Base-by-base conservation (phyloP, 2,888 invertebrate species). In the Pollenia griseotomentosa region DNA sequence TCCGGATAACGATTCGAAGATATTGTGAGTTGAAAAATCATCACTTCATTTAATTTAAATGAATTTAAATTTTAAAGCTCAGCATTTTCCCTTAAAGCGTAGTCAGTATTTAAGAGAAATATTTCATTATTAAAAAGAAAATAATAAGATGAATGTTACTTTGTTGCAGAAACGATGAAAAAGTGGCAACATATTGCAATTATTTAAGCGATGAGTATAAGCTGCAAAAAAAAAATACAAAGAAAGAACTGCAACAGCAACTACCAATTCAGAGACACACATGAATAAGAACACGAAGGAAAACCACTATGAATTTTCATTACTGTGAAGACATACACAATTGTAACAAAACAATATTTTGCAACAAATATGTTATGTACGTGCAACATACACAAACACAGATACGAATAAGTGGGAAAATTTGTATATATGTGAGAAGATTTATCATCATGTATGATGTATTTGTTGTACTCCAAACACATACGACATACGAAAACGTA, bases 171-270 rank as follows among this genome's bases (percentile, higher is more conserved):
- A 68, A 85, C 74, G 68, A 61, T 74, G 79, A 80, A 74, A 63
- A 74, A 80, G 74, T 59, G 68, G 79, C 79, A 85, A 85, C 84
- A 85, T 80, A 85, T 80, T 80, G 84, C 84, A 80, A 74, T 85
- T 85, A 85, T 73, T 85, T 74, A 78, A 73, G 70, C 71, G 73
- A 83, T 73, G 73, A 84, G 51, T 68, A 51, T 66, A 74, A 74
- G 51, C 33, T 63, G n/a, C 46, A n/a, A 66, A 11, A 46, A 61
- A 46, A 71, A 65, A 9, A 66, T 33, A 33, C 2, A 55, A 8
- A 73, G 16, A n/a, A 51, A 16, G 10, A 70, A 44, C 40, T 71
- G n/a, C 79, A 78, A 44, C 57, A 74, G 33, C 73, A 75, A 82
- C 23, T 19, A n/a, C 55, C 19, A 59, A 11, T 14, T 61, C 44